phyloP scores from a whole-genome alignment of 2,113 vertebrate genomes.

The Sialia sialis region DNA sequence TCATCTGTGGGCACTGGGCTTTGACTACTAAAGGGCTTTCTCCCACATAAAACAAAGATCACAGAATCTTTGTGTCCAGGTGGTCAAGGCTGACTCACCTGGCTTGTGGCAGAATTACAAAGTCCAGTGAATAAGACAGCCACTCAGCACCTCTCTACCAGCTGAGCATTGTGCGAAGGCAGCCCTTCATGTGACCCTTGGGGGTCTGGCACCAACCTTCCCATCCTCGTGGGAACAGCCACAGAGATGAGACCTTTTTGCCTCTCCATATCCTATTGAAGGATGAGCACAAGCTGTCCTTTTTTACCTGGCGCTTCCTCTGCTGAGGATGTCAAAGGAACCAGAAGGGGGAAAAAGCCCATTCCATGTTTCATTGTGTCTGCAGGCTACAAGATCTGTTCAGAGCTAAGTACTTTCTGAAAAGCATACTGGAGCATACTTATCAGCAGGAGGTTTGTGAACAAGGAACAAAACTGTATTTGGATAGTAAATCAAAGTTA shows the following conservation, averaged over 20 bases:
- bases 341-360: background rate
- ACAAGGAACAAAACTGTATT: background rate
- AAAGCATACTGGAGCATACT: background rate
- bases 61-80: no score
- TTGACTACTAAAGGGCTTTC: background rate
- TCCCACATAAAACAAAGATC: background rate
- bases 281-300: background rate
- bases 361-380: background rate
- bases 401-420: background rate
- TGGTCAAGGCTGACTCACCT: no score
- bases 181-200: background rate
- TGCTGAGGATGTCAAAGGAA: background rate
- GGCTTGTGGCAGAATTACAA: background rate
- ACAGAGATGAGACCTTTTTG: accelerated
- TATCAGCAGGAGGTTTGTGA: background rate
- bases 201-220: background rate
- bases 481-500: background rate
- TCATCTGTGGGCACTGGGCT: background rate
- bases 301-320: background rate
- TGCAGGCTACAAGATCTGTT: background rate
- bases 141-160: accelerated
- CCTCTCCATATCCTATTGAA: background rate
- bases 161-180: accelerated
- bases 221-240: no score
- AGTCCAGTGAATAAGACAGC: background rate